phyloP scores from a whole-genome alignment of 2,113 vertebrate species.

The Gopherus evgoodei region DNA sequence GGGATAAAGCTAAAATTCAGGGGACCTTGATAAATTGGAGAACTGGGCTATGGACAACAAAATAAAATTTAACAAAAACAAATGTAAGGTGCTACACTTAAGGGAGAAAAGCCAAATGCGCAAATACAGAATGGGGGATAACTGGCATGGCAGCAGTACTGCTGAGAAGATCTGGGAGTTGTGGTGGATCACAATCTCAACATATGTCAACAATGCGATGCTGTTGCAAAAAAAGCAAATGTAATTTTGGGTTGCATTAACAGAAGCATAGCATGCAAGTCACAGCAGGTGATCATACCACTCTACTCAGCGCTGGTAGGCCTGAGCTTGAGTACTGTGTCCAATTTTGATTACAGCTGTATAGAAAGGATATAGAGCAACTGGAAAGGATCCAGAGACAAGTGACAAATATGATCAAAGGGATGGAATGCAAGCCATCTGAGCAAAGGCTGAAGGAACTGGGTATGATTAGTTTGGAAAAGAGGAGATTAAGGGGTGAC shows the following conservation, averaged over 20 bases:
- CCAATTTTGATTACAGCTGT: neutral
- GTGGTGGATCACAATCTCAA: neutral
- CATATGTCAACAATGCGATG: neutral
- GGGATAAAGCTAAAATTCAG: neutral
- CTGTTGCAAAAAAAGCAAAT: neutral
- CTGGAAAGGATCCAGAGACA: neutral
- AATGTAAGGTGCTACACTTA: neutral
- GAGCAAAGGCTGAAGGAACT: neutral
- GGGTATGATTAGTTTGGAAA: neutral
- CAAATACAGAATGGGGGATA: neutral
- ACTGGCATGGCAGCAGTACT: neutral
- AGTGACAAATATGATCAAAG: neutral
- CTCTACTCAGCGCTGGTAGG: neutral
- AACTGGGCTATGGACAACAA: neutral
- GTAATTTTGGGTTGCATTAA: neutral
- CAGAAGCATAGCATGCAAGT: neutral
- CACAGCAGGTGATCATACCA: neutral
- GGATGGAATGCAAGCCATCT: neutral
- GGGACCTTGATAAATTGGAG: neutral
- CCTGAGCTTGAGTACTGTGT: neutral
- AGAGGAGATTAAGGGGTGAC: neutral
- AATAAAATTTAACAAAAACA: neutral
- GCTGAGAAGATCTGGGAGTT: neutral
- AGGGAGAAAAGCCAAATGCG: neutral
- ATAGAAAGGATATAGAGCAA: neutral